A percentile compares a stretch with the other conserved stretches of the same genome.
Evolutionary conservation across 2,888 invertebrate genomes (phyloP).

Genomic region (Luperina nickerlii): DNA sequence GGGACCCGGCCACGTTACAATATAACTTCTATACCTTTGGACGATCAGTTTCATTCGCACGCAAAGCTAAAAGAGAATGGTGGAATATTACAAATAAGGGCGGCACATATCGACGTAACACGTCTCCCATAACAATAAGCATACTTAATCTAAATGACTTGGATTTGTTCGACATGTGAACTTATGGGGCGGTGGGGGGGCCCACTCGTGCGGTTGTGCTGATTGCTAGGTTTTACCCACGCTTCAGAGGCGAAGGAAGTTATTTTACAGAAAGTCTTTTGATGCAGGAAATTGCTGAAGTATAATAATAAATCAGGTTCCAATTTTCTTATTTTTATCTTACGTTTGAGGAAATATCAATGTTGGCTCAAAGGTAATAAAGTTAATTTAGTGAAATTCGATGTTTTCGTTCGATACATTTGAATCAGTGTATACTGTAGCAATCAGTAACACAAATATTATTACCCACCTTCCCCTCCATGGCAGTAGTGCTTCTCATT

Average conservation of each 20-base stretch:
- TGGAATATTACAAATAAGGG: slow-evolving; percentile 70
- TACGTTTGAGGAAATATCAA: slow-evolving; percentile 12
- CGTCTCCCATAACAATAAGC: slow-evolving; percentile 80
- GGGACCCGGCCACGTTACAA: slow-evolving; percentile 41
- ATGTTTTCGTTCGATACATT: background rate
- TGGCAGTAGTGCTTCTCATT: slow-evolving; percentile 27
- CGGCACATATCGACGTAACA: slow-evolving; percentile 68
- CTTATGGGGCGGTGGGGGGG: slow-evolving; percentile 64
- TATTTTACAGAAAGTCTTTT: slow-evolving; percentile 48
- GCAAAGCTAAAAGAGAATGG: slow-evolving; percentile 34
- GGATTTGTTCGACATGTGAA: slow-evolving; percentile 78
- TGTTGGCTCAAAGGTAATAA: slow-evolving; percentile 12
- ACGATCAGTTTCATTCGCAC: slow-evolving; percentile 62
- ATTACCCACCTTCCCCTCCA: background rate
- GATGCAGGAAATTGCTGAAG: slow-evolving; percentile 55
- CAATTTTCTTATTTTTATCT: slow-evolving; percentile 45
- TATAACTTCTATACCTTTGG: slow-evolving; percentile 57
- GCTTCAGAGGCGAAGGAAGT: slow-evolving; percentile 44
- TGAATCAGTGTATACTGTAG: background rate
- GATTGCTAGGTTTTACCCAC: slow-evolving; percentile 64
- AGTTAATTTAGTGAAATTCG: slow-evolving; percentile 26
- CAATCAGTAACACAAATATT: background rate
- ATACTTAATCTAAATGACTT: slow-evolving; percentile 79
- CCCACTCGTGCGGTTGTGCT: slow-evolving; percentile 65
- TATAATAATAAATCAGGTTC: slow-evolving; percentile 45